A percentile compares a stretch with the other conserved stretches of the same genome.
phyloP scores from a whole-genome alignment of 1,140 invertebrate species.

The Chlorops oryzae region DNA sequence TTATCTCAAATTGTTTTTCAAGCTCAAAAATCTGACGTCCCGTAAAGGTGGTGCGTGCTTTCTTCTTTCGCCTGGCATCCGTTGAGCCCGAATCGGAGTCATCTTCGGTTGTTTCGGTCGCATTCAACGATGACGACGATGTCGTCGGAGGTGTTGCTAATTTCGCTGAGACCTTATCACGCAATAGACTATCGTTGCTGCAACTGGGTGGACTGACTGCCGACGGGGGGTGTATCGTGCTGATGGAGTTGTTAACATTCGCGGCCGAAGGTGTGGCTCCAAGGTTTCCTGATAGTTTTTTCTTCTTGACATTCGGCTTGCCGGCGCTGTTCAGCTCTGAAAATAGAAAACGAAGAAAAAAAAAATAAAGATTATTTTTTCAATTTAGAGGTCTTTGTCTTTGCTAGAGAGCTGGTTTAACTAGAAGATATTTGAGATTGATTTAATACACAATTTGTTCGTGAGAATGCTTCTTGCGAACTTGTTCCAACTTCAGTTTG shows the following conservation, averaged over 20 bases:
- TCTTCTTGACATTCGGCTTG: constrained; percentile 37
- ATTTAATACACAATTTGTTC: no score
- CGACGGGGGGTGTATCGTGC: constrained; percentile 18
- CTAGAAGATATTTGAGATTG: no score
- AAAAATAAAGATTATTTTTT: neutral
- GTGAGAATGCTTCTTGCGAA: no score
- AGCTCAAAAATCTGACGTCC: constrained; percentile 93
- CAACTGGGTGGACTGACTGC: constrained; percentile 35
- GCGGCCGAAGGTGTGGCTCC: constrained; percentile 9
- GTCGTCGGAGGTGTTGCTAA: constrained; percentile 20
- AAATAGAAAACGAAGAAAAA: neutral
- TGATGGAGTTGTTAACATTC: no score
- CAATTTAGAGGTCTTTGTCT: no score
- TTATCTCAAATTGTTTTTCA: constrained; percentile 91
- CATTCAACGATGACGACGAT: constrained; percentile 18
- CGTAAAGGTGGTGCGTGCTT: constrained; percentile 91
- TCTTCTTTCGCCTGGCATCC: constrained; percentile 77
- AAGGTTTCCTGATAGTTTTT: constrained; percentile 24
- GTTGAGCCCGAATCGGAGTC: constrained; percentile 56
- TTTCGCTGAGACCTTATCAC: constrained; percentile 29
- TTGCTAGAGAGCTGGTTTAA: no score
- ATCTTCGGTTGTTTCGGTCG: constrained; percentile 50
- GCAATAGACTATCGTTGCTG: constrained; percentile 37
- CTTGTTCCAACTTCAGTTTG: no score
- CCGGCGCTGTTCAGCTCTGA: constrained; percentile 22